These are phyloP conservation scores for Nematolebias whitei DNA, from an alignment of 2,113 vertebrate genomes.

Conservation along the genomic window DNA sequence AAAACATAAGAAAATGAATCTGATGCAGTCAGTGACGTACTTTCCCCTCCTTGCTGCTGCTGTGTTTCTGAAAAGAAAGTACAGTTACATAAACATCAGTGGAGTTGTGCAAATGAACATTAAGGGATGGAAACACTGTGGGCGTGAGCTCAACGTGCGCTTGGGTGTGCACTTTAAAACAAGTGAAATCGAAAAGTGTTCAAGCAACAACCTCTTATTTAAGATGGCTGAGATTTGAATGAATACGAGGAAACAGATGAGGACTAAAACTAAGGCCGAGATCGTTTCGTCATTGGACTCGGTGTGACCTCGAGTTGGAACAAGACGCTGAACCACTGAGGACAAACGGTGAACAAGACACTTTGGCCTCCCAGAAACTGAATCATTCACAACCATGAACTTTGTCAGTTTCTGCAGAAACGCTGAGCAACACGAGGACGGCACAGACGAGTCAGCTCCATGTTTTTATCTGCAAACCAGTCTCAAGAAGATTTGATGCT, in stretches of 20 bases:
- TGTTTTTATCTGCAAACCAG: neutral
- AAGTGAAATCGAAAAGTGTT: constrained; percentile 27
- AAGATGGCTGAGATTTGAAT: constrained; percentile 30
- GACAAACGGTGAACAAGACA: neutral
- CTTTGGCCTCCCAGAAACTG: neutral
- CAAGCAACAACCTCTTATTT: constrained; percentile 27
- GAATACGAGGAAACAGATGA: constrained; percentile 10
- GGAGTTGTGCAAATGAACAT: constrained; percentile 62
- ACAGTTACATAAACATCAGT: constrained; percentile 77
- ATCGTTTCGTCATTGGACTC: constrained; percentile 3
- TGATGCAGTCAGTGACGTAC: constrained; percentile 79
- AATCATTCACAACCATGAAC: no score
- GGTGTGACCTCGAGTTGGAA: constrained; percentile 11
- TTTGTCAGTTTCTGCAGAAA: no score
- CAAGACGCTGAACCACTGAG: no score
- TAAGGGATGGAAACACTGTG: constrained; percentile 55
- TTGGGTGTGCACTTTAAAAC: constrained; percentile 28
- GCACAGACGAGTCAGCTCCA: constrained; percentile 9
- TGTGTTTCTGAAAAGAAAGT: constrained; percentile 84
- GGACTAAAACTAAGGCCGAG: constrained; percentile 6
- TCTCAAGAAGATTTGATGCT: constrained; percentile 6
- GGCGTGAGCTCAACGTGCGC: constrained; percentile 17
- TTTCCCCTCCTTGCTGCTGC: constrained; percentile 80
- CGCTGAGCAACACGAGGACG: neutral
- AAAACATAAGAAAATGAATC: constrained; percentile 52